phyloP scores from a whole-genome alignment of 2,113 vertebrate species.

The Hystrix brachyura region DNA sequence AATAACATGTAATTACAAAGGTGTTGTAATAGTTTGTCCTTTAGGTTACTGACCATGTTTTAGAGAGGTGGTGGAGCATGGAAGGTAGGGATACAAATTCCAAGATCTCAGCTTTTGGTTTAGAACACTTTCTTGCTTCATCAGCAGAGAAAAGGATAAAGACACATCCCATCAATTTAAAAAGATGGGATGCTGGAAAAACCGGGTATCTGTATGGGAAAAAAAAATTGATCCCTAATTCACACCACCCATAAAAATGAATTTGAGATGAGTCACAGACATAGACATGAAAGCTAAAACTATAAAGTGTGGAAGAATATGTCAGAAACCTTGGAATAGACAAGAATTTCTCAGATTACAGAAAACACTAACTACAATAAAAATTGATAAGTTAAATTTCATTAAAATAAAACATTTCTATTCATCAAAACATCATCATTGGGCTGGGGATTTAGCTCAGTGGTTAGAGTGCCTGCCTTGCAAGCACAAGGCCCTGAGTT shows the following conservation, averaged over 20 bases:
- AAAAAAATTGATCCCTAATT: not conserved
- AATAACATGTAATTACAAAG: not conserved
- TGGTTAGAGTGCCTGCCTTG: too few relatives aligned
- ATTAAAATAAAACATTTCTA: conserved; percentile 30
- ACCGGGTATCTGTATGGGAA: not conserved
- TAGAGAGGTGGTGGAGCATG: not conserved
- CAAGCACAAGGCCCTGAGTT: too few relatives aligned
- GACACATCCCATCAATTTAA: not conserved
- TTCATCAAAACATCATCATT: not conserved
- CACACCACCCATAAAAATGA: not conserved
- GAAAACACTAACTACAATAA: not conserved
- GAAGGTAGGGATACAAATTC: not conserved
- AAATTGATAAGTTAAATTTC: not conserved
- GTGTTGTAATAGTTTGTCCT: not conserved
- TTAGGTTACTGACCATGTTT: not conserved
- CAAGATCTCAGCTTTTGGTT: not conserved
- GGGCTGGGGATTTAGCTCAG: too few relatives aligned
- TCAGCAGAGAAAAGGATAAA: not conserved
- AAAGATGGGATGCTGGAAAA: not conserved
- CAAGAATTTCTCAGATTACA: conserved; percentile 3
- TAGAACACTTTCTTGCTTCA: conserved; percentile 10
- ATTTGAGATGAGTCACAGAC: not conserved
- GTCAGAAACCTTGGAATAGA: not conserved
- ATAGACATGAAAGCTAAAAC: not conserved
- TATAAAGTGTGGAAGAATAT: not conserved